Percentiles rank a stretch among this genome's conserved stretches.
Conservation (phyloP, 1,140 invertebrate species). For the Acromyrmex echinatior region DNA sequence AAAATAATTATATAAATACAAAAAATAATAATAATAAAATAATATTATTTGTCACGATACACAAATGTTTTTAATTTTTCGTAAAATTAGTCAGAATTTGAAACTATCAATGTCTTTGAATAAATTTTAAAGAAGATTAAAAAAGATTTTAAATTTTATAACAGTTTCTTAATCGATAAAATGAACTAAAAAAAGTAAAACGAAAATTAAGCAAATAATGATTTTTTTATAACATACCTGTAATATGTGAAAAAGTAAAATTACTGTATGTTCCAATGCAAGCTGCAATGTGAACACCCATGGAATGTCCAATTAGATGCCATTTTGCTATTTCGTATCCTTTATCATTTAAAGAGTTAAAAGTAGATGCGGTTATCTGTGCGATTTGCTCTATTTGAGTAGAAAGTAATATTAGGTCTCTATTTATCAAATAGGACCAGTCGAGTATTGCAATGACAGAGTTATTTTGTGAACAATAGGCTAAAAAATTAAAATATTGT, state of each 20-base stretch:
- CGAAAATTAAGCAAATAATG: background rate
- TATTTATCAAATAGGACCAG: background rate
- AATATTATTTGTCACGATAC: background rate
- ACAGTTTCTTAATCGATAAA: background rate
- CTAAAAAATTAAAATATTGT: background rate
- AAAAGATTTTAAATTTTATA: background rate
- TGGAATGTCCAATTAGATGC: background rate
- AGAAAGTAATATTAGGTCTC: background rate
- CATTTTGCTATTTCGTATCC: constrained; percentile 4
- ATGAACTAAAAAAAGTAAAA: background rate
- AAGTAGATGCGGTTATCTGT: background rate
- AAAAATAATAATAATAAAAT: constrained; percentile 1
- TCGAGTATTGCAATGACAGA: background rate
- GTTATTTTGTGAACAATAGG: background rate
- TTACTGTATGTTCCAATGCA: background rate
- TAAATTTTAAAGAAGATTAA: background rate
- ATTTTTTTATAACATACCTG: background rate
- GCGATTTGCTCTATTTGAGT: background rate
- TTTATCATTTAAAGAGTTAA: background rate
- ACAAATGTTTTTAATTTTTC: background rate
- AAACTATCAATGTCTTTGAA: background rate
- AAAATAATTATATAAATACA: background rate
- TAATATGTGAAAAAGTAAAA: constrained; percentile 12
- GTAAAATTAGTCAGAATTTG: background rate
- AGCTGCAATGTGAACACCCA: constrained; percentile 4